Base-by-base conservation (phyloP, 1,140 invertebrate species). In the Plutomurus gul region DNA sequence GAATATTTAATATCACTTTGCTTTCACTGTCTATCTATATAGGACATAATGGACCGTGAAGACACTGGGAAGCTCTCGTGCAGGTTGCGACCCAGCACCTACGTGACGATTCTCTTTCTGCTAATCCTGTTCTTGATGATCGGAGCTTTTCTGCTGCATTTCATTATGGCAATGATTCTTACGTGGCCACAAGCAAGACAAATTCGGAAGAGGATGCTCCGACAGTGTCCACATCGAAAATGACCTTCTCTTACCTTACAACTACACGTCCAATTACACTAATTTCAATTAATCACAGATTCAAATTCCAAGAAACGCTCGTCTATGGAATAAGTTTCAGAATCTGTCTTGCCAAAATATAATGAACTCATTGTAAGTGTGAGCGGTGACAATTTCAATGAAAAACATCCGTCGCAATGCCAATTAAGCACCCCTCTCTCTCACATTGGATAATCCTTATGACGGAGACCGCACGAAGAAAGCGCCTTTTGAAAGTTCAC, bases 11-110 rank as follows among this genome's bases (percentile, higher is more conserved):
- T 65, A 33, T n/a, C n/a, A 40, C 11, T 49, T 49, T 3, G 22
- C 43, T 33, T 75, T 75, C 16, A 36, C 13, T 60, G 13, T 30
- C 20, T 36, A n/a, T n/a, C n/a, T 37, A 30, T 51, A 4, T 36
- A 79, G 78, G 78, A 79, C 27, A 74, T 79, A 37, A 79, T 79
- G 78, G 78, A 79, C 39, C 33, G 78, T 16, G 72, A 79, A 76
- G 78, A 79, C 51, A 37, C 78, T 25, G 78, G 78, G 16, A 70
- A 71, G 20, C 60, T 75, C 4, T 47, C 27, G 1, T 74, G 39
- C 43, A 11, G 43, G 22, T 43, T 74, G 27, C 72, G 72, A 7
- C 72, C 72, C 16, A 74, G 72, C 10, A 74, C 72, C 16, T 74
- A 74, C 43, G 72, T 74, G 1, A 49, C 43, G 6, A 47, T 74